phyloP scores from a whole-genome alignment of 2,113 vertebrate species.

The Oncorhynchus tshawytscha region DNA sequence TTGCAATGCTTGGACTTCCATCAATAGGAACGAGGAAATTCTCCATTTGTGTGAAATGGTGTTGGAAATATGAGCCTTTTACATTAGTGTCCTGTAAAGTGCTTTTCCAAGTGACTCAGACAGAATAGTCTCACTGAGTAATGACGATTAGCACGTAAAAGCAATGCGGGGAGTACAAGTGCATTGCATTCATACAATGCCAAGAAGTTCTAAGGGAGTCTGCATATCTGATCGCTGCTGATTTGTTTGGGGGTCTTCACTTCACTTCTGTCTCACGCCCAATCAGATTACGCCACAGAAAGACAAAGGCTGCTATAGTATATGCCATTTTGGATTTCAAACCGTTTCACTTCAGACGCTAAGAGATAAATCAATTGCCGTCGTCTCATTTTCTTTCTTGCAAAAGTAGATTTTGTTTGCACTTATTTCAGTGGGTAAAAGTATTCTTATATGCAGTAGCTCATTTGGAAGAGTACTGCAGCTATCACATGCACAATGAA shows the following conservation, averaged over 20 bases:
- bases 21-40: constrained; percentile 56
- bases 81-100: constrained; percentile 60
- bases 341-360: constrained; percentile 17
- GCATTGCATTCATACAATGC: constrained; percentile 65
- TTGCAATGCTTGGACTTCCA: constrained; percentile 61
- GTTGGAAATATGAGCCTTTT: constrained; percentile 56
- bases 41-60: constrained; percentile 66
- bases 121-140: constrained; percentile 70
- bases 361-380: neutral
- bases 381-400: neutral
- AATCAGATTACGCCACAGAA: neutral
- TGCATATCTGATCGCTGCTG: constrained; percentile 74
- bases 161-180: constrained; percentile 66
- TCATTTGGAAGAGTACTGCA: neutral
- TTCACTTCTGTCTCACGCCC: too few species aligned
- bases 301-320: constrained; percentile 2
- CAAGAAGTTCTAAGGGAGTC: constrained; percentile 62
- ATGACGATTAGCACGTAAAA: constrained; percentile 74
- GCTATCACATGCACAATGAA: neutral
- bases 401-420: neutral
- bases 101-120: constrained; percentile 59
- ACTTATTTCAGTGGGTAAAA: neutral
- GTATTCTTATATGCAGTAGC: too few species aligned
- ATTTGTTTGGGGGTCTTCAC: constrained; percentile 64
- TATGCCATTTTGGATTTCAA: constrained; percentile 22